Percentiles rank a stretch among this genome's conserved stretches.
These are phyloP conservation scores for Spea bombifrons DNA, from an alignment of 2,113 vertebrate species.

Conservation along the genomic window DNA sequence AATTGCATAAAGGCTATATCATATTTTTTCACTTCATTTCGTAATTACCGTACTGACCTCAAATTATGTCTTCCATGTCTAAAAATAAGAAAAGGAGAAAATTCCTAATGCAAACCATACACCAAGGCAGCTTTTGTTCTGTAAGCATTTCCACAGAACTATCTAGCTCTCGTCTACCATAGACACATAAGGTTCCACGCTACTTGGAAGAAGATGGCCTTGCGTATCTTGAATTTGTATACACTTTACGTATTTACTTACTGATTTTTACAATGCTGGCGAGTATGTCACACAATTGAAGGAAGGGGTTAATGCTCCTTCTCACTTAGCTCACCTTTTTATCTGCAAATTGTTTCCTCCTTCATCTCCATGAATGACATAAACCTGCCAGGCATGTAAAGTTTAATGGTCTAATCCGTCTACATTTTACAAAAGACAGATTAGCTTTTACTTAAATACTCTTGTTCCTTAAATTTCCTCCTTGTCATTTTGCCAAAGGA, in stretches of 20 bases:
- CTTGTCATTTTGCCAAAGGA: constrained; percentile 66
- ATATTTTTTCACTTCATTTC: not conserved
- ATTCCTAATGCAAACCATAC: too few relatives aligned
- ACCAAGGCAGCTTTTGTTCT: too few relatives aligned
- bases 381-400: constrained; percentile 51
- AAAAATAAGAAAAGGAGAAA: too few relatives aligned
- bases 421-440: constrained; percentile 65
- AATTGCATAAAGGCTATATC: not conserved
- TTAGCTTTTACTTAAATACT: constrained; percentile 67
- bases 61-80: too few relatives aligned
- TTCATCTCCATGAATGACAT: constrained; percentile 47
- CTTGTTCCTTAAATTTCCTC: constrained; percentile 65
- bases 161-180: too few relatives aligned
- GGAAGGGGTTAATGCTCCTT: constrained; percentile 4
- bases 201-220: too few relatives aligned
- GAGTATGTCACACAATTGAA: not conserved
- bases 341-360: constrained; percentile 44
- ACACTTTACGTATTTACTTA: not conserved
- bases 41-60: too few relatives aligned
- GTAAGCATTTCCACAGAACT: too few relatives aligned
- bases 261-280: not conserved
- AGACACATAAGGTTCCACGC: too few relatives aligned
- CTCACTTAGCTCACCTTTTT: constrained; percentile 48
- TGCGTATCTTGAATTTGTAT: too few relatives aligned
- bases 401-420: constrained; percentile 57